Percentiles rank a stretch among this genome's conserved stretches.
Evolutionary conservation across 1,140 invertebrate genomes (phyloP).

Genomic region (Drosophila insularis): DNA sequence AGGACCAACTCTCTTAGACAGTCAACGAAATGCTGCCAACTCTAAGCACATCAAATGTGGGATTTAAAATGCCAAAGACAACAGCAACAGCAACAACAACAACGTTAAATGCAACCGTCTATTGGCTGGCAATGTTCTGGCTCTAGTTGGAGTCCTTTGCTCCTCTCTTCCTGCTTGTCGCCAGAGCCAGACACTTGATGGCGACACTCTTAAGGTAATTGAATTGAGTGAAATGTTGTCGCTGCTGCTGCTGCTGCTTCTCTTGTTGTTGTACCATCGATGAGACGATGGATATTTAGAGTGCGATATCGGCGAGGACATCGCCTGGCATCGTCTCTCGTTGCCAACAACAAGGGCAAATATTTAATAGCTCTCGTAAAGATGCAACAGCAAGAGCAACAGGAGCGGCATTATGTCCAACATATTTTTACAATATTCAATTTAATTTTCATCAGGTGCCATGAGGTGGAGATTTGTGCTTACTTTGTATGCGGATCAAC

Average conservation of each 20-base stretch:
- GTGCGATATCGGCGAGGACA: constrained; percentile 46
- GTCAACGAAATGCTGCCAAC: constrained; percentile 40
- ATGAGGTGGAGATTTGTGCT: constrained; percentile 35
- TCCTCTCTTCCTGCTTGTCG: background rate
- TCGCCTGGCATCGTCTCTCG: constrained; percentile 38
- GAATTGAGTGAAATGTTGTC: constrained; percentile 80
- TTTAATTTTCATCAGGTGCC: constrained; percentile 71
- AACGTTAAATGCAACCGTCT: constrained; percentile 26
- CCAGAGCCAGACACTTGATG: constrained; percentile 68
- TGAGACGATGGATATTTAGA: constrained; percentile 68
- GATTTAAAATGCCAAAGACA: constrained; percentile 77
- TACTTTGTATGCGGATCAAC: constrained; percentile 59
- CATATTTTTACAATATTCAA: constrained; percentile 78
- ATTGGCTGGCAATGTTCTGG: constrained; percentile 2
- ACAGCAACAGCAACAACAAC: constrained; percentile 35
- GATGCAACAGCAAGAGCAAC: constrained; percentile 25
- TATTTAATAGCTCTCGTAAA: constrained; percentile 70
- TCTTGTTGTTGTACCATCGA: constrained; percentile 46
- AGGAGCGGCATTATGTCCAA: constrained; percentile 54
- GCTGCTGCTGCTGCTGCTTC: constrained; percentile 16
- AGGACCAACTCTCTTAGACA: constrained; percentile 34
- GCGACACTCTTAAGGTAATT: constrained; percentile 80
- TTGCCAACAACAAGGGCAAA: constrained; percentile 52
- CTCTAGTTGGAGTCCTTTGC: background rate
- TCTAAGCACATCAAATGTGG: constrained; percentile 79